Evolutionary conservation across 2,888 invertebrate species (phyloP), one percentile per base, ranked within the genome.

Genomic region (Agrochola lychnidis): DNA sequence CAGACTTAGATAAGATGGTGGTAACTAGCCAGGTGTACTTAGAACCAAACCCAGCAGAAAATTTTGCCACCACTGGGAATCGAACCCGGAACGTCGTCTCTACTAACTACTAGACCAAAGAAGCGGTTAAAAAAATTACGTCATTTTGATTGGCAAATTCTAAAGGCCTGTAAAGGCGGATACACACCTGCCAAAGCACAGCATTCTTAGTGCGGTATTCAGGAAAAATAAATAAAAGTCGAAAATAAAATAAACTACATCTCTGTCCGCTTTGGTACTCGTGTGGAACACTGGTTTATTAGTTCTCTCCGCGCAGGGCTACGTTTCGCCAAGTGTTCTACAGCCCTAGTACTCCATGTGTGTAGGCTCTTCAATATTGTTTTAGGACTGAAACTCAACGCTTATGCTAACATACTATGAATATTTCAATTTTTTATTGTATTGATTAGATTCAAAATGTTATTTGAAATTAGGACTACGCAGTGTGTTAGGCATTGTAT

Each of bases 351-450:
- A 74, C 40, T 30, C 53, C 25, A 42, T 10, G 59, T 25, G 12
- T 61, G 36, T 30, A 36, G 48, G 61, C 59, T 74, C 59, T 71
- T 61, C 53, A 78, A 78, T 86, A 83, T 88, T 87, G 42, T 87
- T 86, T 88, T 83, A 88, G 87, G 83, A 76, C 25, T 57, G 19
- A 40, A 79, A 67, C 69, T 78, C 76, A 14, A 45, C 67, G 53
- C 70, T 80, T 79, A 70, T 61, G 51, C 57, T 74, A 81, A 73
- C 64, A 81, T 36, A 4, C 25, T 56, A 48, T 51, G 53, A 69
- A 73, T 70, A 66, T 77, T 62, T 66, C 2, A 59, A 57, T 70
- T 70, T 74, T 56, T 56, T 22, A 80, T 73, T 57, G 40, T 68
- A 76, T 86, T 78, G 72, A 78, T 71, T 48, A 48, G 6, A 78